A percentile compares a stretch with the other conserved stretches of the same genome.
Conservation (phyloP, 2,797 vertebrate species). For the Peromyscus eremicus region DNA sequence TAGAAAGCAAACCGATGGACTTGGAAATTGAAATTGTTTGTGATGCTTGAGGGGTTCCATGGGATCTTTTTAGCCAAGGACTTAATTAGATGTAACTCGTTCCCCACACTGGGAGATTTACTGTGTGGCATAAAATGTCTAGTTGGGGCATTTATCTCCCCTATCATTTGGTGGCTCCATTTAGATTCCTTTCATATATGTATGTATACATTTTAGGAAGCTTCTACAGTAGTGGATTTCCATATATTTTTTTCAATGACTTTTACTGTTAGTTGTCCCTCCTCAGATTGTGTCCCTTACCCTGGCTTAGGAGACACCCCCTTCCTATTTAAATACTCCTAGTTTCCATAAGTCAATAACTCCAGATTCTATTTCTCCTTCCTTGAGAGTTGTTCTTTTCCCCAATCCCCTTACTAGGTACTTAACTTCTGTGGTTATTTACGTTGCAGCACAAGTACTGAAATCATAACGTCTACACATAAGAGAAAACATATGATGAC, state of each 20-base stretch:
- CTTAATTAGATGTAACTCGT: neutral
- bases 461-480: too few species aligned
- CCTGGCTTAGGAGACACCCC: neutral
- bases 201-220: neutral
- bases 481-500: neutral
- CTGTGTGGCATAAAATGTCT: neutral
- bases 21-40: neutral
- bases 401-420: too few species aligned
- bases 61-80: neutral
- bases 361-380: neutral
- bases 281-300: neutral
- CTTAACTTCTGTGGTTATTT: too few species aligned
- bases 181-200: neutral
- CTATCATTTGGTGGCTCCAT: neutral
- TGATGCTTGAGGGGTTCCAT: neutral
- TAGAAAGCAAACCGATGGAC: neutral
- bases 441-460: too few species aligned
- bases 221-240: too few species aligned
- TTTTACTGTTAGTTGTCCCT: neutral
- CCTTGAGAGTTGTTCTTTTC: neutral
- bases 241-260: neutral
- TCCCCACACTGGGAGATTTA: neutral
- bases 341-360: neutral
- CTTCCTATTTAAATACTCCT: neutral
- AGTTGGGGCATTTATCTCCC: neutral